A percentile compares a stretch with the other conserved stretches of the same genome.
phyloP scores from a whole-genome alignment of 2,888 invertebrate genomes.

The Hydraecia micacea region DNA sequence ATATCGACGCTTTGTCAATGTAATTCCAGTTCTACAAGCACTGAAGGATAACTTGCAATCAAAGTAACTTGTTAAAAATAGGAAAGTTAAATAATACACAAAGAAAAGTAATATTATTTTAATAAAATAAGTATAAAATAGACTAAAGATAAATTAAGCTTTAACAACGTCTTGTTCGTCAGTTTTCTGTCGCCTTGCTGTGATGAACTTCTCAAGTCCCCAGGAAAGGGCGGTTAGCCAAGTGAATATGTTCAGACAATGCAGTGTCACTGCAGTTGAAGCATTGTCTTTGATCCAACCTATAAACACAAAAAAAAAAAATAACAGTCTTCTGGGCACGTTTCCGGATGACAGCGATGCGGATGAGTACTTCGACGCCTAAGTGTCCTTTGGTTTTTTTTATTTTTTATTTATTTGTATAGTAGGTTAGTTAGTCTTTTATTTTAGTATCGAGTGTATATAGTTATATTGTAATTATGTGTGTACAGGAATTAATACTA shows the following conservation, averaged over 20 bases:
- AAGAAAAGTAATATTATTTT: constrained; percentile 11
- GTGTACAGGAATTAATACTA: too few relatives aligned
- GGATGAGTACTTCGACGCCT: too few relatives aligned
- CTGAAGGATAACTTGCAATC: background rate
- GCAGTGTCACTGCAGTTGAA: constrained; percentile 91
- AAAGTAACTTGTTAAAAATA: background rate
- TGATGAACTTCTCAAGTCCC: constrained; percentile 89
- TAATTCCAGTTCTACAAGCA: background rate
- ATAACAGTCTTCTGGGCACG: too few relatives aligned
- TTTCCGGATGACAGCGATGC: too few relatives aligned
- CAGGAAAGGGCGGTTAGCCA: constrained; percentile 92
- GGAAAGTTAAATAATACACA: constrained; percentile 4
- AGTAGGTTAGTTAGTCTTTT: too few relatives aligned
- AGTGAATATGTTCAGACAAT: constrained; percentile 92
- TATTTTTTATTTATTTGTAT: too few relatives aligned
- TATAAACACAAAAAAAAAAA: constrained; percentile 72
- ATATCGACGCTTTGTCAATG: background rate
- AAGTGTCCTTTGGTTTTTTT: too few relatives aligned
- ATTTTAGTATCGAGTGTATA: too few relatives aligned
- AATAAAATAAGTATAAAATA: constrained; percentile 37
- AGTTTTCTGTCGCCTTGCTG: constrained; percentile 72
- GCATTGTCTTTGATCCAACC: constrained; percentile 92
- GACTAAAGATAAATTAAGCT: constrained; percentile 62
- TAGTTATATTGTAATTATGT: too few relatives aligned
- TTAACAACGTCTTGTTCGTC: constrained; percentile 68